Evolutionary conservation across 2,113 vertebrate genomes (phyloP), one percentile per base, ranked within the genome.

Genomic region (Thunnus maccoyii): DNA sequence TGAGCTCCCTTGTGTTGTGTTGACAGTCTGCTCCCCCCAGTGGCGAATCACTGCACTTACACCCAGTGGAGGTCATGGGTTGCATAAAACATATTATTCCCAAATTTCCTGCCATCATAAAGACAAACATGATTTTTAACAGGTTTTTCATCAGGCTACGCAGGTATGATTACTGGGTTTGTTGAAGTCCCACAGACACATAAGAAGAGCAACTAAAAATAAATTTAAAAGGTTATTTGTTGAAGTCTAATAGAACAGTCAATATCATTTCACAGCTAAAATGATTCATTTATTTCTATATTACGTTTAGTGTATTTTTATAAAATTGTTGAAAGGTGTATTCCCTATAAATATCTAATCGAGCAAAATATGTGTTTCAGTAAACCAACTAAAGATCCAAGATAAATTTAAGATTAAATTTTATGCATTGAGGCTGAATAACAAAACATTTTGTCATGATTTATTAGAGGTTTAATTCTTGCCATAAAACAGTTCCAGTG

Each of bases 401-500:
- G 3, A 50, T 4, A 11, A 67, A 18, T 47, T 30, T 17, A 57
- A 20, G 3, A 27, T n/a, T 1, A 15, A 2, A 60, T 47, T 14
- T 32, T 10, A 44, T 15, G 12, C 36, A 54, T 3, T 2, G 16
- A 60, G 11, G n/a, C 17, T 36, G 3, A 6, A 69, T 3, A 62
- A 54, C n/a, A 3, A 27, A 50, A 8, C 0, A 14, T 74, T 78
- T 72, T 72, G 20, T 3, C 16, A 22, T 76, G 73, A 63, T 90
- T 90, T 92, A 88, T 83, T 90, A 55, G 48, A 82, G 64, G 20
- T 69, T 20, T 25, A 60, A 70, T 51, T 73, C 58, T 27, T 66
- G 64, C 52, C 18, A 57, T 22, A 18, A 74, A 75, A 36, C 48
- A 63, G 44, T 22, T 81, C 25, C 65, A 74, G 73, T 69, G 63